Evolutionary conservation across 2,888 invertebrate genomes (phyloP), one percentile per base, ranked within the genome.

Genomic region (Polyommatus iphigenia): DNA sequence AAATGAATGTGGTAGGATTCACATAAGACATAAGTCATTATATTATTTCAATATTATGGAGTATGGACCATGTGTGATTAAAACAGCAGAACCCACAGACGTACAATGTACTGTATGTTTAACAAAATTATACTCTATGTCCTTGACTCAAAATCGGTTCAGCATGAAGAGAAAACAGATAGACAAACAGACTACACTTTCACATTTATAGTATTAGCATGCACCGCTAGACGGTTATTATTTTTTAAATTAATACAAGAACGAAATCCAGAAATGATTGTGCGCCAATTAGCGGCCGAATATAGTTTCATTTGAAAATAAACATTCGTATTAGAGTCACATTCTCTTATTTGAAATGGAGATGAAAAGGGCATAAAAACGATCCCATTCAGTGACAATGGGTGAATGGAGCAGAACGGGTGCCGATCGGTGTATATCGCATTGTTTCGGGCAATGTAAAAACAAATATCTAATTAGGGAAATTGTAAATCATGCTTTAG

Each of bases 401-500:
- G 79, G 59, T 79, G 80, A 81, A 81, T 80, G 81, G 77, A 59
- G 78, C 78, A 75, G 78, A 80, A 72, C 78, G 57, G 73, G 79
- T 79, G 80, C 80, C 80, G 78, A 77, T 72, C 77, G 73, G 78
- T 77, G 79, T 71, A 79, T 79, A 79, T 78, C 57, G 80, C 82
- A 82, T 82, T 82, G 82, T 82, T 80, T 76, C 81, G 81, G 80
- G 78, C 77, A 80, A 81, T 81, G 79, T 79, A 82, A 80, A 83
- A 82, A 80, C 80, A 82, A 83, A 82, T 79, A 81, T 82, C 84
- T 83, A 87, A 88, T 88, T 85, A 87, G 83, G 81, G 83, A 83
- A 83, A 83, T 83, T 78, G 83, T 85, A 82, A 83, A 85, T 85
- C 82, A 83, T 81, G 79, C 79, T 81, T n/a, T 32, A 32, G 18